Conservation (phyloP, 2,888 invertebrate species). For the Notodonta dromedarius region DNA sequence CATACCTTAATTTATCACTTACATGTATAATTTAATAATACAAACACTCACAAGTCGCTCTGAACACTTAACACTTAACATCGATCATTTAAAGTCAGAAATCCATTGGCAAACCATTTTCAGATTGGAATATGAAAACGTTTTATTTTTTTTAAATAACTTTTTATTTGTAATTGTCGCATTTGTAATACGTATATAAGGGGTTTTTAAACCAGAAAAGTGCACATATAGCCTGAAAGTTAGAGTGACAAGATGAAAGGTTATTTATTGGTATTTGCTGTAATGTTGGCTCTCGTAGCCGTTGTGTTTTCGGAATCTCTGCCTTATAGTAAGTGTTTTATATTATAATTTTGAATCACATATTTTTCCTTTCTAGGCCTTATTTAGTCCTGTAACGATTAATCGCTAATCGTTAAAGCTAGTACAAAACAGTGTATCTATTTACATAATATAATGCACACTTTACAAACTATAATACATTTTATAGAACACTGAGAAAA, state of each 20-base stretch:
- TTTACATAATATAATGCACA: too few relatives aligned
- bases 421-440: too few relatives aligned
- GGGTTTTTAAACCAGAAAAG: not conserved
- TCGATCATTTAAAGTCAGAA: not conserved
- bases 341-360: too few relatives aligned
- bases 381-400: too few relatives aligned
- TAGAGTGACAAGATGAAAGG: not conserved
- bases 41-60: not conserved
- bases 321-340: not conserved
- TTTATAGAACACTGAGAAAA: too few relatives aligned
- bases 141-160: too few relatives aligned
- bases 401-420: too few relatives aligned
- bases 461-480: too few relatives aligned
- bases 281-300: not conserved
- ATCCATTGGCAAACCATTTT: not conserved
- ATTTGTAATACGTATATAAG: not conserved
- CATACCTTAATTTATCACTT: conserved; percentile 1
- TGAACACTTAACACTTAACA: too few relatives aligned
- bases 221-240: not conserved
- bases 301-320: not conserved
- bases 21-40: not conserved
- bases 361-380: too few relatives aligned
- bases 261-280: not conserved
- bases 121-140: not conserved
- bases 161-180: not conserved